phyloP scores from a whole-genome alignment of 1,140 invertebrate genomes.

The Drosophila busckii region DNA sequence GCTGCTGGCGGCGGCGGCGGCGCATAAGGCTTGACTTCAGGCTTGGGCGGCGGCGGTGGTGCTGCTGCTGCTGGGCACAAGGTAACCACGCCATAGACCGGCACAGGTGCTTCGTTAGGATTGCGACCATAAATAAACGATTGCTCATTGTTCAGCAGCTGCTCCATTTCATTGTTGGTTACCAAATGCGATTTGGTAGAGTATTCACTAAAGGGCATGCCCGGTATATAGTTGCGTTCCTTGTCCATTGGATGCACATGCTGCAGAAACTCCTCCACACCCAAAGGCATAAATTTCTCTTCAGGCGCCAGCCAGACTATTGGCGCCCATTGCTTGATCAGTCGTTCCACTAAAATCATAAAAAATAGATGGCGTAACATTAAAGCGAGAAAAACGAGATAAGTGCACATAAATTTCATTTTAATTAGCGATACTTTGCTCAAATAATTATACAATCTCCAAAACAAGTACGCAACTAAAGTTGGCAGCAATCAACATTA shows the following conservation, averaged over 20 bases:
- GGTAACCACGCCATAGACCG: conserved; percentile 82
- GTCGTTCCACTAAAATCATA: conserved; percentile 77
- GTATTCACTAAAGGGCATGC: conserved; percentile 60
- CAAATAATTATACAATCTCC: conserved; percentile 39
- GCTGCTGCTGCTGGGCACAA: conserved; percentile 57
- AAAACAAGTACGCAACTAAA: not conserved
- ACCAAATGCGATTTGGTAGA: conserved; percentile 80
- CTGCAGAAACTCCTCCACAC: conserved; percentile 82
- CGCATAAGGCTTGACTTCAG: not conserved
- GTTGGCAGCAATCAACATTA: too few relatives aligned
- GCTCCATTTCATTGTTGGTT: conserved; percentile 81
- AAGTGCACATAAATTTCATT: conserved; percentile 15
- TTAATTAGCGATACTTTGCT: conserved; percentile 38
- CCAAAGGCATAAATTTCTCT: conserved; percentile 82
- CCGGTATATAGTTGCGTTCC: conserved; percentile 52
- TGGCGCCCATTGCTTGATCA: conserved; percentile 82
- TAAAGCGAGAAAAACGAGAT: conserved; percentile 21
- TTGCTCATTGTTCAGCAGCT: conserved; percentile 80
- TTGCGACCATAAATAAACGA: conserved; percentile 83
- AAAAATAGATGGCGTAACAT: conserved; percentile 16
- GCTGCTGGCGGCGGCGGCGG: not conserved
- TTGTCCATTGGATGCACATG: conserved; percentile 80
- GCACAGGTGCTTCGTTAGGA: conserved; percentile 80
- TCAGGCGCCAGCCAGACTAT: conserved; percentile 83
- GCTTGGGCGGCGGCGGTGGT: not conserved